phyloP scores from a whole-genome alignment of 1,140 invertebrate species.

The Sarcophaga bullata region DNA sequence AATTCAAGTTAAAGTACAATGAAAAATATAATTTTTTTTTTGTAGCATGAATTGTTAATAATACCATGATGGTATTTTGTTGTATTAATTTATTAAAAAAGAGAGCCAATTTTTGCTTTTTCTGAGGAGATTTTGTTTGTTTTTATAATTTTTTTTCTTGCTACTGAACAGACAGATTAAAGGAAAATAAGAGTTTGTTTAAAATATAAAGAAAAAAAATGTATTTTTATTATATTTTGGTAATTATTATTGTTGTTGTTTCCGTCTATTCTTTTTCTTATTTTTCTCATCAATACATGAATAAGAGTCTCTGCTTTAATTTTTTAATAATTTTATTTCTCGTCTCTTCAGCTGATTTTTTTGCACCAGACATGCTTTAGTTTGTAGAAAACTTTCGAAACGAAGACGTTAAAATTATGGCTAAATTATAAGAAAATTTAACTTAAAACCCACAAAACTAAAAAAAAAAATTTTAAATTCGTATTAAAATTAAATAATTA shows the following conservation, averaged over 20 bases:
- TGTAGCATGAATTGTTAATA: background rate
- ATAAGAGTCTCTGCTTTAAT: background rate
- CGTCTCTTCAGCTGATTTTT: conserved; percentile 51
- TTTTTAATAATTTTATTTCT: conserved; percentile 6
- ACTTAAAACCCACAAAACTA: background rate
- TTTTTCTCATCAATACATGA: conserved; percentile 17
- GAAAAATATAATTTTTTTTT: no score
- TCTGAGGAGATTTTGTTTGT: no score
- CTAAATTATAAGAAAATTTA: background rate
- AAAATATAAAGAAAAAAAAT: no score
- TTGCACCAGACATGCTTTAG: conserved; percentile 55
- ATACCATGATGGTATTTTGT: background rate
- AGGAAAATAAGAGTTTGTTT: background rate
- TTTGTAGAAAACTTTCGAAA: conserved; percentile 63
- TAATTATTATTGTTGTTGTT: no score
- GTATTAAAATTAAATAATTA: background rate
- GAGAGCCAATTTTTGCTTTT: no score
- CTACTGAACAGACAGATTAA: no score
- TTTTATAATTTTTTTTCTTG: no score
- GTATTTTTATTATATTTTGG: no score
- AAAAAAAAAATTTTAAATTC: background rate
- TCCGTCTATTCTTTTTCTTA: background rate
- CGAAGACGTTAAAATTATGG: conserved; percentile 53
- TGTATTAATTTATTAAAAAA: background rate
- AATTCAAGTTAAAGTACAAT: background rate